Percentiles rank a stretch among this genome's conserved stretches.
Evolutionary conservation across 2,113 vertebrate species (phyloP).

Genomic region (Micromys minutus): DNA sequence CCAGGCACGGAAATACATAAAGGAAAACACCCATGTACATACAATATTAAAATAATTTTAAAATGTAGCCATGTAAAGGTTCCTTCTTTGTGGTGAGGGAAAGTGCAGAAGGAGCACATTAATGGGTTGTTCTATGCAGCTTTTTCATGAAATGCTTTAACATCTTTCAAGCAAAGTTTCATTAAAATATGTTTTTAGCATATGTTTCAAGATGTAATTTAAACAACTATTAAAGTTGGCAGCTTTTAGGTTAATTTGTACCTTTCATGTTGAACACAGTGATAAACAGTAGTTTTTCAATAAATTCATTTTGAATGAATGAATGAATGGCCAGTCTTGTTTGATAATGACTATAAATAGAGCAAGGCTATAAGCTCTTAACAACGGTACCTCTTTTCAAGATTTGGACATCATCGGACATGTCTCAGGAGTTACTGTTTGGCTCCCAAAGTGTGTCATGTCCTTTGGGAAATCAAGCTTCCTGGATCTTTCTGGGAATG

Average conservation of each 20-base stretch:
- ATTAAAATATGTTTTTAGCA: background rate
- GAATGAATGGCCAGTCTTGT: background rate
- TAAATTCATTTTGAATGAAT: background rate
- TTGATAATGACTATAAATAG: background rate
- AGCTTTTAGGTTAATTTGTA: background rate
- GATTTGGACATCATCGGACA: background rate
- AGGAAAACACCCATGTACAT: background rate
- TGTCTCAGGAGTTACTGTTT: background rate
- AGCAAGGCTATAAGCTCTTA: background rate
- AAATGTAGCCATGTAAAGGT: background rate
- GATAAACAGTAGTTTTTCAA: background rate
- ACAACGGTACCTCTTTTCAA: background rate
- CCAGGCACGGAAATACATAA: background rate
- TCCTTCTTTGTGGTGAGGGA: background rate
- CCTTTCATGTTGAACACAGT: background rate
- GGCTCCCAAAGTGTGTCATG: background rate
- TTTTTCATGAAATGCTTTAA: background rate
- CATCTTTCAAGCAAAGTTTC: background rate
- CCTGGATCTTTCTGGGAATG: background rate
- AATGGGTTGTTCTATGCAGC: background rate
- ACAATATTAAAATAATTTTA: background rate
- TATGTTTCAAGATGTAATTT: constrained; percentile 11
- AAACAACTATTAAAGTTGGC: background rate
- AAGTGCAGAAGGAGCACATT: background rate
- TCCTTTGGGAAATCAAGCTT: background rate